phyloP scores from a whole-genome alignment of 2,797 vertebrate species.

The Hipposideros larvatus region DNA sequence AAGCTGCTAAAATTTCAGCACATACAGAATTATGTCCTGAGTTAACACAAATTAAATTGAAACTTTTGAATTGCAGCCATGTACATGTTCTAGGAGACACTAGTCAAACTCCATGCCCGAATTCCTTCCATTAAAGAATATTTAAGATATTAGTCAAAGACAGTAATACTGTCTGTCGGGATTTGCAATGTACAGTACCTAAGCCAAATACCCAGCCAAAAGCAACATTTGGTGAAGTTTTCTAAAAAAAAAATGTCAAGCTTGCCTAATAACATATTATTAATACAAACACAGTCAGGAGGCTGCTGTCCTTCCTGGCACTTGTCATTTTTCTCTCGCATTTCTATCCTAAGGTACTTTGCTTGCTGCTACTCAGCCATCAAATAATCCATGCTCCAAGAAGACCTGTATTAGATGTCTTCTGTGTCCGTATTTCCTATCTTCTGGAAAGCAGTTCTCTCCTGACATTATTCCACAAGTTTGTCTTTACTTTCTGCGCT shows the following conservation, averaged over 20 bases:
- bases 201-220: not conserved
- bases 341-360: not conserved
- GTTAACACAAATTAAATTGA: constrained; percentile 21
- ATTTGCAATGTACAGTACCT: not conserved
- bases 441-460: not conserved
- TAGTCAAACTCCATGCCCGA: not conserved
- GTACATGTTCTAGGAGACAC: not conserved
- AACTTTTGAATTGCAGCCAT: not conserved
- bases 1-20: constrained; percentile 39
- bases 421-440: not conserved
- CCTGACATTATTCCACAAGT: not conserved
- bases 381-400: not conserved
- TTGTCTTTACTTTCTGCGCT: not conserved
- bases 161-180: not conserved
- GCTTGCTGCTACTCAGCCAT: not conserved
- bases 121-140: constrained; percentile 8
- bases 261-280: not conserved
- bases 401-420: not conserved
- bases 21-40: not conserved
- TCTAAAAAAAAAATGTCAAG: not conserved
- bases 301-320: not conserved
- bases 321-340: not conserved
- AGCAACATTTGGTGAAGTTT: not conserved
- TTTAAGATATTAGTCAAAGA: not conserved
- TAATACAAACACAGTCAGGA: not conserved